phyloP scores from a whole-genome alignment of 2,113 vertebrate genomes.

The Hippolais icterina region DNA sequence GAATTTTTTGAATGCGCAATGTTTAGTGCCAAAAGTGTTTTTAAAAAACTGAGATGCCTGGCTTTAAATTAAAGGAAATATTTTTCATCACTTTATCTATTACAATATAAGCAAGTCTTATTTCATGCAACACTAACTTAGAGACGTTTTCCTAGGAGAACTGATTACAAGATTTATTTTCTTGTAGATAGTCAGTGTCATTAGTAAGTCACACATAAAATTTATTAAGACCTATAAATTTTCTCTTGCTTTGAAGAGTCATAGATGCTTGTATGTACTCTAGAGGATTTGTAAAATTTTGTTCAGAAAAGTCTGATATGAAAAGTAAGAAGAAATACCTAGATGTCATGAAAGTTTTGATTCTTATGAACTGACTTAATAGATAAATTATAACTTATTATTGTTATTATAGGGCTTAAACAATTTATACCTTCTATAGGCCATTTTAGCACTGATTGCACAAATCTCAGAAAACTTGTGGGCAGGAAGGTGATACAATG shows the following conservation, averaged over 20 bases:
- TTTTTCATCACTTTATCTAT: not conserved
- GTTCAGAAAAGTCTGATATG: not conserved
- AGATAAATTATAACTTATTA: not conserved
- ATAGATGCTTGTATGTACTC: not conserved
- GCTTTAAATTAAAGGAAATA: not conserved
- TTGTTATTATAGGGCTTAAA: not conserved
- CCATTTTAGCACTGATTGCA: slow-evolving; percentile 1
- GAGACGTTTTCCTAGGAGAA: slow-evolving; percentile 1
- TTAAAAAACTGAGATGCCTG: not conserved
- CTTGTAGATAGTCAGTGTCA: not conserved
- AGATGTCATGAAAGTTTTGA: not conserved
- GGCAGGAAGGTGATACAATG: not conserved
- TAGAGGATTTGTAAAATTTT: not conserved
- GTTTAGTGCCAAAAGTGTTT: not conserved
- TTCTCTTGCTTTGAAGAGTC: not conserved
- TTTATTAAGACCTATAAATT: slow-evolving; percentile 24
- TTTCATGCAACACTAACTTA: slow-evolving; percentile 31
- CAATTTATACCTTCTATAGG: not conserved
- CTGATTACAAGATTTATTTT: slow-evolving; percentile 35
- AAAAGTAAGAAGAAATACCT: not conserved
- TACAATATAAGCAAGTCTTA: slow-evolving; percentile 2
- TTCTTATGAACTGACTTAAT: not conserved
- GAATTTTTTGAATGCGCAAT: not conserved
- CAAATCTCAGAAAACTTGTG: not conserved
- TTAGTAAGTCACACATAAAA: not conserved